Evolutionary conservation across 2,888 invertebrate species (phyloP).

Genomic region (Nymphalis urticae): DNA sequence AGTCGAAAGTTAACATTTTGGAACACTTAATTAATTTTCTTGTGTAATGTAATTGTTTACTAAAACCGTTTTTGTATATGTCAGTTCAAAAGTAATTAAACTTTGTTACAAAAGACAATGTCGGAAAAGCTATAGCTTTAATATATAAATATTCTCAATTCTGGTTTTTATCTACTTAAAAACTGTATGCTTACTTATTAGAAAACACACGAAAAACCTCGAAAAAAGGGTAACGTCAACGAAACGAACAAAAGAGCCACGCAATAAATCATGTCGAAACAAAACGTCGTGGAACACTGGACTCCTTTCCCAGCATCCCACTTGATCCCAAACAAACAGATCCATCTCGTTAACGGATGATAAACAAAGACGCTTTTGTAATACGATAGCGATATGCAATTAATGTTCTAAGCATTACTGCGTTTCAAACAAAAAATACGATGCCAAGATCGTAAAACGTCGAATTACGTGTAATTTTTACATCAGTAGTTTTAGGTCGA

Average conservation of each 20-base stretch:
- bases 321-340: constrained; percentile 49
- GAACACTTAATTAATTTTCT: no score
- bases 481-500: constrained; percentile 27
- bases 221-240: constrained; percentile 7
- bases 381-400: constrained; percentile 52
- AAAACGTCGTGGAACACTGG: constrained; percentile 24
- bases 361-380: constrained; percentile 55
- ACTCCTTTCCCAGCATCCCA: constrained; percentile 40
- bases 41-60: no score
- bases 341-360: constrained; percentile 44
- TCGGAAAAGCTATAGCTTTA: no score
- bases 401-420: constrained; percentile 53
- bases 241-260: constrained; percentile 19
- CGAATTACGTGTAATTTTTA: constrained; percentile 33
- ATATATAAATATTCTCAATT: no score
- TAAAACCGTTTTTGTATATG: no score
- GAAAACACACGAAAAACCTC: not conserved
- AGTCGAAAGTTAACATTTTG: no score
- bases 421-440: constrained; percentile 42
- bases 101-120: no score
- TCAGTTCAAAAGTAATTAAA: no score
- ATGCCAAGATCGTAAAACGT: constrained; percentile 41
- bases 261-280: constrained; percentile 31
- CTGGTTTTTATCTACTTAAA: no score
- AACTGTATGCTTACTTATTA: not conserved